A percentile compares a stretch with the other conserved stretches of the same genome.
These are phyloP conservation scores for Cavia aperea DNA, from an alignment of 2,113 vertebrate genomes.

Conservation along the genomic window DNA sequence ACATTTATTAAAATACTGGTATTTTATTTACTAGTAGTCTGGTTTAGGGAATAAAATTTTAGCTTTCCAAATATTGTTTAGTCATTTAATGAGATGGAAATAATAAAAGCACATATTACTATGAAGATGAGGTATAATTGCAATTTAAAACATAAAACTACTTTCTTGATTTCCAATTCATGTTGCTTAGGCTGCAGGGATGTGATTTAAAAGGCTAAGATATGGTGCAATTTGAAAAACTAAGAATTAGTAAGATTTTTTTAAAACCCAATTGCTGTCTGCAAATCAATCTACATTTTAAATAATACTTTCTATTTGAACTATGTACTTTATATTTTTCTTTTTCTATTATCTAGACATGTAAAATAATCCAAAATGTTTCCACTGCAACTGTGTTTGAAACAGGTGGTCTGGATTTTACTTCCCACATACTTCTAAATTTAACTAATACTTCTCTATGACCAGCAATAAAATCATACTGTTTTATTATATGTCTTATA, in stretches of 20 bases:
- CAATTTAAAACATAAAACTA: neutral
- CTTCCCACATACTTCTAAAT: slow-evolving; percentile 44
- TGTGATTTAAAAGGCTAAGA: neutral
- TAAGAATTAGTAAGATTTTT: neutral
- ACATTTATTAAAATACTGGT: neutral
- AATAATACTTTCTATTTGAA: neutral
- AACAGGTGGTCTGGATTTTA: slow-evolving; percentile 38
- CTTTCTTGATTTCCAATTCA: neutral
- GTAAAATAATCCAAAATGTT: neutral
- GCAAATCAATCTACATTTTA: slow-evolving; percentile 26
- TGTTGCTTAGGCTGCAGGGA: neutral
- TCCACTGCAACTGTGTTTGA: neutral
- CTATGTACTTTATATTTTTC: neutral
- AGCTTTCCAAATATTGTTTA: neutral
- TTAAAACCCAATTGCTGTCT: neutral
- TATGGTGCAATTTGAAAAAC: neutral
- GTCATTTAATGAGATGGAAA: neutral
- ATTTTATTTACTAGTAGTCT: neutral
- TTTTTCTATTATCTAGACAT: neutral
- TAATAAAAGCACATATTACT: neutral
- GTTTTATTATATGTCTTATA: slow-evolving; percentile 7
- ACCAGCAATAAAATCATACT: slow-evolving; percentile 30
- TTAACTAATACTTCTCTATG: slow-evolving; percentile 28
- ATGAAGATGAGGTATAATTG: neutral
- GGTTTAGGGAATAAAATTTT: neutral